Conservation (phyloP, 2,888 invertebrate species). For the Andrena praecox region DNA sequence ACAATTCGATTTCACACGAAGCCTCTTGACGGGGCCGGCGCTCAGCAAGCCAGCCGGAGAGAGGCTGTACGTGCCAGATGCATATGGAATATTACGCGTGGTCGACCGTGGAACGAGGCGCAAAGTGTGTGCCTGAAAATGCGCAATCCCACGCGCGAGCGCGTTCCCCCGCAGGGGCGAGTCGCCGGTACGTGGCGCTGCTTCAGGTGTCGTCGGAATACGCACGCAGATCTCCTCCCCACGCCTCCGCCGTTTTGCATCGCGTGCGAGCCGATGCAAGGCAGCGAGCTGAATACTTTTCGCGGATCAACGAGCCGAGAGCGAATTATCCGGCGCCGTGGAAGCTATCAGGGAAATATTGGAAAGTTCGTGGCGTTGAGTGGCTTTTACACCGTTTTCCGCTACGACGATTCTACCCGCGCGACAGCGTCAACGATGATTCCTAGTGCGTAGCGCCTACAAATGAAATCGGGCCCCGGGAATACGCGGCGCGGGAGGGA, state of each 20-base stretch:
- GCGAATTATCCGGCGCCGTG: conserved; percentile 79
- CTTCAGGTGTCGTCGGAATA: conserved; percentile 73
- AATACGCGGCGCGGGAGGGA: neutral
- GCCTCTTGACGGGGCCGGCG: conserved; percentile 27
- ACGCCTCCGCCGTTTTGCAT: conserved; percentile 4
- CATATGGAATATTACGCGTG: conserved; percentile 37
- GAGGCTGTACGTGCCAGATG: conserved; percentile 23
- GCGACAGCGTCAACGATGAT: conserved; percentile 49
- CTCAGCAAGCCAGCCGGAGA: conserved; percentile 13
- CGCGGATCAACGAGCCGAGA: conserved; percentile 78
- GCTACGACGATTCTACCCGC: conserved; percentile 42
- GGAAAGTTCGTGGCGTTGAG: conserved; percentile 69
- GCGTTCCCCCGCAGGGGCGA: conserved; percentile 44
- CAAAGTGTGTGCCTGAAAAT: conserved; percentile 54
- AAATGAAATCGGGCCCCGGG: conserved; percentile 38
- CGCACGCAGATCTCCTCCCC: conserved; percentile 1
- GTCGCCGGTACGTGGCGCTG: conserved; percentile 49
- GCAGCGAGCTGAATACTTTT: conserved; percentile 78
- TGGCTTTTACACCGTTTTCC: conserved; percentile 55
- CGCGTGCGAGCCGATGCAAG: conserved; percentile 42
- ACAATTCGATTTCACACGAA: conserved; percentile 54
- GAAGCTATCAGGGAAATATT: conserved; percentile 78
- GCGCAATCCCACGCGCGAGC: conserved; percentile 68
- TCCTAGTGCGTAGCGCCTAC: conserved; percentile 51
- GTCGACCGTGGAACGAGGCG: conserved; percentile 43